phyloP scores from a whole-genome alignment of 1,140 invertebrate species.

The Drosophila albomicans region DNA sequence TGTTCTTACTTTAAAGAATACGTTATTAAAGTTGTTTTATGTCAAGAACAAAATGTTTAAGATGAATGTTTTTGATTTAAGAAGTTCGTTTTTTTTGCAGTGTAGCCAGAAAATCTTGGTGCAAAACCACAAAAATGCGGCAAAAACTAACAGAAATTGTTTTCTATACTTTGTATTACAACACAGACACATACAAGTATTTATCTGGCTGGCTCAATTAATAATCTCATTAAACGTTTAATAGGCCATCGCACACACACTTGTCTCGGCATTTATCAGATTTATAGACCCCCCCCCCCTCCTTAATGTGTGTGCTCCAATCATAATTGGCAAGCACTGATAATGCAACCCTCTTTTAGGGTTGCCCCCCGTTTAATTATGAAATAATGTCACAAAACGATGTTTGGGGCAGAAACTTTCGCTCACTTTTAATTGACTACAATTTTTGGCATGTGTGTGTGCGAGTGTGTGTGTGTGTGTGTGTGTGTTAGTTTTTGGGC shows the following conservation, averaged over 20 bases:
- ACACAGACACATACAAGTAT: too few species aligned
- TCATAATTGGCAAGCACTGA: constrained; percentile 75
- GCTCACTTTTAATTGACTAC: constrained; percentile 70
- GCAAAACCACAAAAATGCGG: too few species aligned
- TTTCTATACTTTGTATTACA: too few species aligned
- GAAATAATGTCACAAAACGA: constrained; percentile 52
- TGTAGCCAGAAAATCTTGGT: too few species aligned
- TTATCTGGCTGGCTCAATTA: too few species aligned
- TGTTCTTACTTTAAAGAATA: too few species aligned
- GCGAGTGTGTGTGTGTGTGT: constrained; percentile 18
- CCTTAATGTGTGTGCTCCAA: constrained; percentile 46
- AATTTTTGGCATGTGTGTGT: constrained; percentile 50
- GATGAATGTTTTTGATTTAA: too few species aligned
- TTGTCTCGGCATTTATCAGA: constrained; percentile 30
- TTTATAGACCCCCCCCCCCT: constrained; percentile 8
- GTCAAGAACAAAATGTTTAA: too few species aligned
- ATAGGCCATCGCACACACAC: constrained; percentile 67
- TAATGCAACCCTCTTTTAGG: constrained; percentile 31
- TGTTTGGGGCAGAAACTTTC: constrained; percentile 38
- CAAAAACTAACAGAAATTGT: too few species aligned
- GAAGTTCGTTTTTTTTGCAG: too few species aligned
- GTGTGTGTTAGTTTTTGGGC: constrained; percentile 29
- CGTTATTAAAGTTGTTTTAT: too few species aligned
- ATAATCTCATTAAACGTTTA: constrained; percentile 65
- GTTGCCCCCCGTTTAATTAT: constrained; percentile 35